Evolutionary conservation across 2,888 invertebrate species (phyloP).

Genomic region (Petrolisthes manimaculis): DNA sequence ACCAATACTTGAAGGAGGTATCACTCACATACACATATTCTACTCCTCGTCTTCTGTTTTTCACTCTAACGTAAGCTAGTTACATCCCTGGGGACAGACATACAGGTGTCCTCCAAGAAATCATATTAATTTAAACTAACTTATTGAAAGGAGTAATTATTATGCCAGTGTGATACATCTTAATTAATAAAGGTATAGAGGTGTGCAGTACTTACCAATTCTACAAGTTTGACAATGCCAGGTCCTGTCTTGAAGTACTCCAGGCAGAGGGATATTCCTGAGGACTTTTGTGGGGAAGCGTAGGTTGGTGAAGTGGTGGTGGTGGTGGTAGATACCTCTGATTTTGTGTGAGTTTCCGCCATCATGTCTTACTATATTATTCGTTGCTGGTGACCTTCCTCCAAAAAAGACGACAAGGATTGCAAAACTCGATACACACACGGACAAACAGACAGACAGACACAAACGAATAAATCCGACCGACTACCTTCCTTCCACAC

Average conservation of each 20-base stretch:
- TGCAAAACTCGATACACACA: neutral
- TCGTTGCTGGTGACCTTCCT: too few species aligned
- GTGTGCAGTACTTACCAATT: conserved; percentile 59
- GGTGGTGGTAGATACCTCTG: conserved; percentile 54
- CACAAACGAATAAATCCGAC: neutral
- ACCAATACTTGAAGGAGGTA: too few species aligned
- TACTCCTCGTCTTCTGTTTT: too few species aligned
- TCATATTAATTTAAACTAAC: too few species aligned
- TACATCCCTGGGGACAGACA: too few species aligned
- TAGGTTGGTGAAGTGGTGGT: conserved; percentile 57
- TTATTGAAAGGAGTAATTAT: too few species aligned
- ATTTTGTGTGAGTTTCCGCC: conserved; percentile 59
- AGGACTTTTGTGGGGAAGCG: conserved; percentile 43
- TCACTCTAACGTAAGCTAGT: too few species aligned
- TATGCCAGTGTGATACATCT: too few species aligned
- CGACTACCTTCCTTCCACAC: neutral
- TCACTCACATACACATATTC: too few species aligned
- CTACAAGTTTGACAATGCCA: conserved; percentile 64
- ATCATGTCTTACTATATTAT: conserved; percentile 36
- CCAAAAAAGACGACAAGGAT: too few species aligned
- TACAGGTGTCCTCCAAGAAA: too few species aligned
- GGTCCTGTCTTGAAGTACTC: conserved; percentile 64
- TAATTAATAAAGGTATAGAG: neutral
- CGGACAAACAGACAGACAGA: neutral
- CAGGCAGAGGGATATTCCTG: conserved; percentile 59